Base-by-base conservation (phyloP, 2,888 invertebrate genomes). In the Acleris laterana region DNA sequence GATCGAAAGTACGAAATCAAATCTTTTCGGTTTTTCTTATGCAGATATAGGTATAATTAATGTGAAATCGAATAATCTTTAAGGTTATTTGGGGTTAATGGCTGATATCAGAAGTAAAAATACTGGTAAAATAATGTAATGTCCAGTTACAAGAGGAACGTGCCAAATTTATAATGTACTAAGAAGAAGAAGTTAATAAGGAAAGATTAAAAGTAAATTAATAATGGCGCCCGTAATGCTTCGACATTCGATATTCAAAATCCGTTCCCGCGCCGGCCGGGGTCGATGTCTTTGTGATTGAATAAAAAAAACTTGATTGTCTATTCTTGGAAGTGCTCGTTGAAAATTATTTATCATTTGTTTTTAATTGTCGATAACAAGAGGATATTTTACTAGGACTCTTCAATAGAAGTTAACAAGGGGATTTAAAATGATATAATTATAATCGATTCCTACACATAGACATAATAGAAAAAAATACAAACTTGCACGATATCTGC, bases 211-310 rank as follows among this genome's bases (percentile, higher is more conserved):
- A 81, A 75, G 79, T 78, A 82, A 81, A 75, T 75, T 77, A 80
- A 82, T 80, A 84, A 76, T 76, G 70, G 75, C 77, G 79, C 72
- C 75, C 69, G 75, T 70, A 73, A 71, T 74, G 76, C 76, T 73
- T 70, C 72, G 84, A 80, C 71, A 84, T 84, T 82, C 78, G 82
- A 85, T 85, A 84, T 83, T 81, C 72, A 73, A 80, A 81, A 79
- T 78, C 80, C 78, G 78, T 76, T 80, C 75, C 77, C 72, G 74
- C 73, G 75, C 75, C 56, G 55, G 55, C 13, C 17, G 65, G 65
- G 65, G 65, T 65, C 65, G 55, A 61, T 32, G 60, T 65, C 65
- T 56, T 65, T 46, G 50, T 61, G 60, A 65, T 65, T 49, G 59
- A 61, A 65, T n/a, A 53, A 60, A 57, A 48, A 64, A 53, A 59